A percentile compares a stretch with the other conserved stretches of the same genome.
These are phyloP conservation scores for Parnassius orleans DNA, from an alignment of 2,888 invertebrate genomes.

Conservation along the genomic window DNA sequence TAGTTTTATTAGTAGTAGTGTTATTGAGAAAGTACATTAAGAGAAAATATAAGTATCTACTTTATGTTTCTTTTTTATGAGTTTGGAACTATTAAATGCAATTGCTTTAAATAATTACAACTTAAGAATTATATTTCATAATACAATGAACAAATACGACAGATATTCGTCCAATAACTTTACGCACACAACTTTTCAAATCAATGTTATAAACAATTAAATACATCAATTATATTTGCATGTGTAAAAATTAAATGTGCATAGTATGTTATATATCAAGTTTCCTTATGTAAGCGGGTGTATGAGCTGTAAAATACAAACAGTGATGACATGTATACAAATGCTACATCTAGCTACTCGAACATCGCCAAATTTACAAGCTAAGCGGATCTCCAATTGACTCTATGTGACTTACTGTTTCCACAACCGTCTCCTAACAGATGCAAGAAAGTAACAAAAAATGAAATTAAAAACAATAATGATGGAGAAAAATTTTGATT, in stretches of 20 bases:
- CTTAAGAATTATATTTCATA: constrained; percentile 1
- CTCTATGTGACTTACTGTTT: constrained; percentile 78
- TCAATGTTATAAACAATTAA: constrained; percentile 6
- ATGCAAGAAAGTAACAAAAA: constrained; percentile 79
- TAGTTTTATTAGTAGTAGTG: no score
- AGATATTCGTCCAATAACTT: constrained; percentile 7
- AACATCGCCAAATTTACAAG: constrained; percentile 59
- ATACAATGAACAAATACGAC: constrained; percentile 11
- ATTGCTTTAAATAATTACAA: not conserved
- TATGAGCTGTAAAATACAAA: constrained; percentile 40
- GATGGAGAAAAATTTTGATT: constrained; percentile 51
- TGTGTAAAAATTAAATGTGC: constrained; percentile 22
- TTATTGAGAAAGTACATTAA: not conserved
- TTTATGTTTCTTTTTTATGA: not conserved
- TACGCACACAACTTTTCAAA: constrained; percentile 10
- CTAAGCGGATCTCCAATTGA: constrained; percentile 74
- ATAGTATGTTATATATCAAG: constrained; percentile 29
- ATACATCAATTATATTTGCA: constrained; percentile 15
- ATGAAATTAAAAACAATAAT: constrained; percentile 71
- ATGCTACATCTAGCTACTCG: constrained; percentile 53
- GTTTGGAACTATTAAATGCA: not conserved
- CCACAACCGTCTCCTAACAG: constrained; percentile 81
- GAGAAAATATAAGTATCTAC: not conserved
- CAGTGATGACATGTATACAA: constrained; percentile 33
- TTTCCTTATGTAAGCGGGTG: constrained; percentile 36